Evolutionary conservation across 2,797 vertebrate genomes (phyloP).

Genomic region (Silurus aristotelis): DNA sequence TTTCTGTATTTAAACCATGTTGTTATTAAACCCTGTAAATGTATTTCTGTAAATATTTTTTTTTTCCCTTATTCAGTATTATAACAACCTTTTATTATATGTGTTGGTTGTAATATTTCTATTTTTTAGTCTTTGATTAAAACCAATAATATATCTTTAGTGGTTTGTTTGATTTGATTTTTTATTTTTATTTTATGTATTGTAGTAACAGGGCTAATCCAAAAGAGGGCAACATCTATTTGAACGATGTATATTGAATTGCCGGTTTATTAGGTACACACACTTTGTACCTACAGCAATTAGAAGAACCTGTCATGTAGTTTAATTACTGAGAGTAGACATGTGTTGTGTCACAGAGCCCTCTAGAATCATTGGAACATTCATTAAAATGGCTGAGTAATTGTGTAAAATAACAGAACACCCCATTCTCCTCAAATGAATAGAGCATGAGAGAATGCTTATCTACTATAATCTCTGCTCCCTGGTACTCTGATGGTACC

Average conservation of each 20-base stretch:
- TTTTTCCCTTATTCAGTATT: not conserved
- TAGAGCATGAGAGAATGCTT: not conserved
- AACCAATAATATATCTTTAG: constrained; percentile 20
- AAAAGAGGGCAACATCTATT: constrained; percentile 42
- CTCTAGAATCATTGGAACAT: too few relatives aligned
- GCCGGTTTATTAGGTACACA: not conserved
- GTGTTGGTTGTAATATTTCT: constrained; percentile 12
- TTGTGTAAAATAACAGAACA: not conserved
- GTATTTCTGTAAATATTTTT: constrained; percentile 37
- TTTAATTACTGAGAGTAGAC: not conserved
- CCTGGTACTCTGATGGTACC: not conserved
- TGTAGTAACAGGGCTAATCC: constrained; percentile 25
- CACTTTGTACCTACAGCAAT: not conserved
- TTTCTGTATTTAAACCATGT: constrained; percentile 33
- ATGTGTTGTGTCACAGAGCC: not conserved
- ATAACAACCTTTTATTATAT: not conserved
- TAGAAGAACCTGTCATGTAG: not conserved
- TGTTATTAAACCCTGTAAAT: constrained; percentile 36
- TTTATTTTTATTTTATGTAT: not conserved
- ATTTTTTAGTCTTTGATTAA: constrained; percentile 37
- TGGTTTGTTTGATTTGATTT: not conserved
- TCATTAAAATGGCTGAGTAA: not conserved
- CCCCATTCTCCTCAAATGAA: not conserved
- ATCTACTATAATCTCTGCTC: not conserved
- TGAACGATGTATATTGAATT: not conserved